These are phyloP conservation scores for Noctua janthe DNA, from an alignment of 2,888 invertebrate species.

Conservation along the genomic window DNA sequence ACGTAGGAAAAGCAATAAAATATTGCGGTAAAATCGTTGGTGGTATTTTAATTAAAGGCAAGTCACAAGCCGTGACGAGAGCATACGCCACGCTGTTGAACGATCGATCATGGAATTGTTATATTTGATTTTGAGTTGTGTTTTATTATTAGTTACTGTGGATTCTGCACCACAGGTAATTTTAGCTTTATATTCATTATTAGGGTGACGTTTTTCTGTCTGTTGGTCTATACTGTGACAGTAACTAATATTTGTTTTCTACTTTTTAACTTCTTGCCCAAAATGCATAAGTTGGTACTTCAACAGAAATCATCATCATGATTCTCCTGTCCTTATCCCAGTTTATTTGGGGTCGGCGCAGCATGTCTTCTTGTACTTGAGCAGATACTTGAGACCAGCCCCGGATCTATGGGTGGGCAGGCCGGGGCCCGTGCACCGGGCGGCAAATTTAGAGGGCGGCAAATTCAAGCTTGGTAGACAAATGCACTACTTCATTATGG, in stretches of 20 bases:
- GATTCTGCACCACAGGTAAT: slow-evolving; percentile 76
- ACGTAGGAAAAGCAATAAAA: slow-evolving; percentile 50
- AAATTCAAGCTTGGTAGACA: too few species aligned
- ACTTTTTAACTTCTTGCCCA: neutral
- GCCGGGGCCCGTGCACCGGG: too few species aligned
- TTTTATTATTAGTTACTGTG: slow-evolving; percentile 66
- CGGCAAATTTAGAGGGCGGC: too few species aligned
- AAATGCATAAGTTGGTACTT: neutral
- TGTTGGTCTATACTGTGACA: neutral
- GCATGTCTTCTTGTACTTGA: neutral
- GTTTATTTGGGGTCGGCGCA: neutral
- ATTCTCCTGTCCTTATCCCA: neutral
- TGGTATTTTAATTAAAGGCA: slow-evolving; percentile 62
- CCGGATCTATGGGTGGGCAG: too few species aligned
- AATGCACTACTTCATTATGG: too few species aligned
- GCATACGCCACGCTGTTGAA: slow-evolving; percentile 27
- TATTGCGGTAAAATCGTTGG: slow-evolving; percentile 36
- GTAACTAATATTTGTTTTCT: neutral
- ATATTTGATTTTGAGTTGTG: slow-evolving; percentile 70
- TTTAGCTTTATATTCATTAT: slow-evolving; percentile 2
- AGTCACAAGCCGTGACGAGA: slow-evolving; percentile 53
- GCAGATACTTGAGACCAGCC: too few species aligned
- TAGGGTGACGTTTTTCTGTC: neutral
- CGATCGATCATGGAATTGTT: slow-evolving; percentile 54
- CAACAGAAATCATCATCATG: neutral